phyloP scores from a whole-genome alignment of 2,113 vertebrate species.

The Sinocyclocheilus rhinocerous region DNA sequence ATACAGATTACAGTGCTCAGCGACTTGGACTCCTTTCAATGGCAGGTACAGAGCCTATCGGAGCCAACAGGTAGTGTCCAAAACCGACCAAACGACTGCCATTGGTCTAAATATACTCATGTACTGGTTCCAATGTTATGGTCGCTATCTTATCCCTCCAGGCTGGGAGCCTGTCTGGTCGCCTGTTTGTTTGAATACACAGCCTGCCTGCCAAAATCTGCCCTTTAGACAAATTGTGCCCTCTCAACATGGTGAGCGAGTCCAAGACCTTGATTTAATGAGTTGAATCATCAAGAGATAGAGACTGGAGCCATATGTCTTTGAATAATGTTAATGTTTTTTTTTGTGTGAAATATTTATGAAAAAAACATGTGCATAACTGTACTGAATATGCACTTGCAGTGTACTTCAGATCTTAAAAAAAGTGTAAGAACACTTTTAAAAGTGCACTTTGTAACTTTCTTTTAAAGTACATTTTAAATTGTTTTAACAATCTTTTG shows the following conservation, averaged over 20 bases:
- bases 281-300: conserved; percentile 16
- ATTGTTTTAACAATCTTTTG: no score
- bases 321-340: not conserved
- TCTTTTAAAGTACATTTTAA: no score
- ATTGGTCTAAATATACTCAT: conserved; percentile 30
- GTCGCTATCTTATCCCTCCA: conserved; percentile 21
- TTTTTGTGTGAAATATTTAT: not conserved
- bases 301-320: not conserved
- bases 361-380: not conserved
- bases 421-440: no score
- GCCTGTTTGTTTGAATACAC: conserved; percentile 7
- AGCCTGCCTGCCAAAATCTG: conserved; percentile 1
- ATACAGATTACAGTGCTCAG: conserved; percentile 21
- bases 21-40: not conserved
- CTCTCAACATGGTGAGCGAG: not conserved
- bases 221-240: conserved; percentile 21
- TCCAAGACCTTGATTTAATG: conserved; percentile 19
- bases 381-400: no score
- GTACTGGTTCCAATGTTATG: conserved; percentile 10
- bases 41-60: not conserved
- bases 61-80: conserved; percentile 8
- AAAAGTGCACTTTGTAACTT: no score
- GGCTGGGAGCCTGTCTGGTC: conserved; percentile 6
- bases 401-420: no score
- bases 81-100: not conserved